Evolutionary conservation across 2,113 vertebrate species (phyloP).

Genomic region (Pristiophorus japonicus): DNA sequence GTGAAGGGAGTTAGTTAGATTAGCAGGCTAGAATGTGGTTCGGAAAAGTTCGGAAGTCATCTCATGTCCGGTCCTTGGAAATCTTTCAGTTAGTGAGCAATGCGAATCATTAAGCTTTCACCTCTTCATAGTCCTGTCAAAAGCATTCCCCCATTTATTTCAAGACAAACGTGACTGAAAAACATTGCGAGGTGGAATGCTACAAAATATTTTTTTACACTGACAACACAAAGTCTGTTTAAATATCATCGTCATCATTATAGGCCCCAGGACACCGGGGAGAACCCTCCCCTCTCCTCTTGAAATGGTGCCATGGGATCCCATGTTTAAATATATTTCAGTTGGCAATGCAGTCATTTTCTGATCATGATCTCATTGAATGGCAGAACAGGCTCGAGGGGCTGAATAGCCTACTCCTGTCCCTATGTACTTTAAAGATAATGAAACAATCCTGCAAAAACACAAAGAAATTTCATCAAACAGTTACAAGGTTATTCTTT

Average conservation of each 20-base stretch:
- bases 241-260: too few species aligned
- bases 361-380: not conserved
- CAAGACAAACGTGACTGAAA: not conserved
- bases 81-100: not conserved
- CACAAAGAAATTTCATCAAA: not conserved
- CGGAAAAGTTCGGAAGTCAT: not conserved
- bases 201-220: not conserved
- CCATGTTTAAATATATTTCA: not conserved
- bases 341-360: not conserved
- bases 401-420: not conserved
- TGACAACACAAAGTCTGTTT: not conserved
- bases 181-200: not conserved
- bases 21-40: not conserved
- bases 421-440: not conserved
- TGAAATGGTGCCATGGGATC: too few species aligned
- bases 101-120: not conserved
- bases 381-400: not conserved
- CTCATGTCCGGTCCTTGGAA: not conserved
- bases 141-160: not conserved
- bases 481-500: not conserved
- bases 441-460: constrained; percentile 18
- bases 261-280: too few species aligned
- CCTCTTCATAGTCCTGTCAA: not conserved
- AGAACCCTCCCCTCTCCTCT: too few species aligned
- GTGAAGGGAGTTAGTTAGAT: not conserved